Base-by-base conservation (phyloP, 2,888 invertebrate genomes). In the Hirtodrosophila duncani region DNA sequence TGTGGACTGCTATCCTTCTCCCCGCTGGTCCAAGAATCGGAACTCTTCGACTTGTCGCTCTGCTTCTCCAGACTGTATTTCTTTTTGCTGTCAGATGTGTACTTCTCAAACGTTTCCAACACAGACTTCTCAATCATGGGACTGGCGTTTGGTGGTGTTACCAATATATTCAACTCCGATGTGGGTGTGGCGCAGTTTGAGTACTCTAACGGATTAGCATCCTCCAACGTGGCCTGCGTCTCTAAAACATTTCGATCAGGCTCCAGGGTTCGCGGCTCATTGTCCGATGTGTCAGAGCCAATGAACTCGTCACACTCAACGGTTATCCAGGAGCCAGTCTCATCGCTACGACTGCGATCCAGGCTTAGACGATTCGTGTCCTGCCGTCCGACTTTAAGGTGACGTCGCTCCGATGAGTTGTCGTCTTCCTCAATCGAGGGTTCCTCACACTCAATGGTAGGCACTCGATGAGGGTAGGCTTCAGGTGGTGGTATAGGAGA, bases 21-120 rank as follows among this genome's bases (percentile, higher is more conserved):
- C n/a, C 92, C 91, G 71, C 92, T 92, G 0, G 93, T 93, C 92
- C 93, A 94, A 0, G 94, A 94, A 77, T 94, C 94, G 1, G 93
- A 94, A 71, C 94, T 94, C 64, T 91, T 89, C 1, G 94, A 94
- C 52, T 93, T 91, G 33, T 85, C 85, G 31, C 84, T 83, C 34
- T 86, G 84, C 39, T 84, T 84, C 82, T 93, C 93, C 1, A 92
- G 90, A 14, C 57, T 72, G 5, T 61, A 67, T 64, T 92, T 92
- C 14, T 92, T 85, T 78, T 92, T 92, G 2, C 37, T 87, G 4
- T 83, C 81, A 5, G 70, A 56, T 0, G 80, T 77, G 10, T 81
- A 78, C 27, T 83, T 84, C 43, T 80, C 82, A 46, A 85, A 85
- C 0, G 83, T 78, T 53, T 86, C 86, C 6, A 83, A 46, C 2